Conservation (phyloP, 2,888 invertebrate species). For the Nephrotoma appendiculata region DNA sequence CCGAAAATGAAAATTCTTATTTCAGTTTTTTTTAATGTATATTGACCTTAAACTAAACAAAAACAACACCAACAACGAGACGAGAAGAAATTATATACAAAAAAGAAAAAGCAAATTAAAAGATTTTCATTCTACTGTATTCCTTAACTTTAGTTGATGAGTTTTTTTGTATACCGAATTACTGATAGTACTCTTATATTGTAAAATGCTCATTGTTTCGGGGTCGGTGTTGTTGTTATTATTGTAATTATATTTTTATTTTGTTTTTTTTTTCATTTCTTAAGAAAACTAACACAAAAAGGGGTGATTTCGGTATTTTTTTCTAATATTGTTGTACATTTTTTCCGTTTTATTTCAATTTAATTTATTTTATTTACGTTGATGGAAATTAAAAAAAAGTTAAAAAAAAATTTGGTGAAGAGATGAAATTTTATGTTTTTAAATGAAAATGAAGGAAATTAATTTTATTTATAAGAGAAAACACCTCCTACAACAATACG, state of each 20-base stretch:
- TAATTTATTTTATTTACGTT: not conserved
- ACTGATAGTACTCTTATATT: not conserved
- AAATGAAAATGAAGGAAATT: not conserved
- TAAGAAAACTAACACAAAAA: not conserved
- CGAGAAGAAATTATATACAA: not conserved
- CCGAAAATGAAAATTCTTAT: not conserved
- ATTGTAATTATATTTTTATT: not conserved
- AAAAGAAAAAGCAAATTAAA: not conserved
- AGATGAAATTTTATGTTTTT: not conserved
- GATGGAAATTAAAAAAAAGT: not conserved
- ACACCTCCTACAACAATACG: not conserved
- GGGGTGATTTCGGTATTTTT: not conserved
- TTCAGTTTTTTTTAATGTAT: not conserved
- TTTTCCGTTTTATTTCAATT: not conserved
- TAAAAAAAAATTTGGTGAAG: not conserved
- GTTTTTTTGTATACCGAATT: not conserved
- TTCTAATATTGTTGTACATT: not conserved
- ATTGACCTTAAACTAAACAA: not conserved
- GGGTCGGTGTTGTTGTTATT: not conserved
- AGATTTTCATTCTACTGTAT: not conserved
- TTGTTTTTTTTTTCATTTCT: not conserved
- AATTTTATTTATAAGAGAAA: not conserved
- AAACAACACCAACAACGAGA: not conserved
- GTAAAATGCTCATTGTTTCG: not conserved
- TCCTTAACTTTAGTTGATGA: not conserved